Evolutionary conservation across 92 coral and sea anemone genomes (phyloP), one percentile per base, ranked within the genome.

Genomic region (Parazoanthus atlanticus): DNA sequence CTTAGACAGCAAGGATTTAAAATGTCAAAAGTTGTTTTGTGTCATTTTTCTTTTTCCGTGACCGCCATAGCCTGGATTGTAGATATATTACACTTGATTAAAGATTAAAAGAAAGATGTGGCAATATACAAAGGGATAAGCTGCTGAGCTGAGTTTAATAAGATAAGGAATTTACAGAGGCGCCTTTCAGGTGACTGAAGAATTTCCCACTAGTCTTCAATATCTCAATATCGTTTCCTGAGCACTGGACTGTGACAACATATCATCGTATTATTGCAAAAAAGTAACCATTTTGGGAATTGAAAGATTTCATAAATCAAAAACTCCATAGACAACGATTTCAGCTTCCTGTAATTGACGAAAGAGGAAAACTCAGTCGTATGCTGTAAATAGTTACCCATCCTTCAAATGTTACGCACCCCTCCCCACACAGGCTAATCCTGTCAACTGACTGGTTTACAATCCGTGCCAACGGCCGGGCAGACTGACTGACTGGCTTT

Each of bases 361-460:
- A 34, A 74, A 19, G 1, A 21, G 3, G 3, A 32, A 36, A 10
- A 0, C 0, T 71, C 10, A 15, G 8, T 10, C 9, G 34, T 31
- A 2, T 0, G 0, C 16, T 74, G 23, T 16, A 17, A 23, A 17
- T 10, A 30, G 13, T 46, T 46, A n/a, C 2, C 17, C n/a, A n/a
- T 9, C 23, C 7, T 28, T 6, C 7, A 19, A 56, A 16, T 33
- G 9, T 36, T 81, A 13, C 85, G 32, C 54, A 81, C 85, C 72
- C 75, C 85, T 33, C 73, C 85, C 85, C 54, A 36, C 75, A 36
- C 56, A 81, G 52, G 49, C 17, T 21, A 15, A 49, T 34, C 85
- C 74, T 61, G 75, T 81, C 74, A 58, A 23, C 49, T 76, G 86
- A 64, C 32, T 75, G 79, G 49, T 46, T 46, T 46, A 46, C 11